phyloP scores from a whole-genome alignment of 2,797 vertebrate species.

The Ciconia nigra region DNA sequence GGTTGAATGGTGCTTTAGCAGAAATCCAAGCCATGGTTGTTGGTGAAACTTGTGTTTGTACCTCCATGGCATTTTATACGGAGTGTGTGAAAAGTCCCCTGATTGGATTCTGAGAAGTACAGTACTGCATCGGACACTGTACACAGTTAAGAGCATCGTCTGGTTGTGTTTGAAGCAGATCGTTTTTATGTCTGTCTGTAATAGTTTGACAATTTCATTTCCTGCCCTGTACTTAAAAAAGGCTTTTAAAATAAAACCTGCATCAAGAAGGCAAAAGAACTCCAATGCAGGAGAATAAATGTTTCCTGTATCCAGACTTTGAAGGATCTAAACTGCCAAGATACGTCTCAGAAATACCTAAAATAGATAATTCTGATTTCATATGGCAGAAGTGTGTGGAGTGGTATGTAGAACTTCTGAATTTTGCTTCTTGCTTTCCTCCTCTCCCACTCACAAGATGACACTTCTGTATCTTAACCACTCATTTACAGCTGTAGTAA shows the following conservation, averaged over 20 bases:
- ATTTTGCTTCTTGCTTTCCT: slow-evolving; percentile 47
- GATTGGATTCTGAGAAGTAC: neutral
- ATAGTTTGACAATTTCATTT: slow-evolving; percentile 6
- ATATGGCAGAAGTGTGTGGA: slow-evolving; percentile 34
- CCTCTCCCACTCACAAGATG: slow-evolving; percentile 46
- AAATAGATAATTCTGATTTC: slow-evolving; percentile 15
- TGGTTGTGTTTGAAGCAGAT: neutral
- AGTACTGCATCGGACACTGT: fast-evolving
- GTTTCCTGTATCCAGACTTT: slow-evolving; percentile 28
- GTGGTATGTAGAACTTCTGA: slow-evolving; percentile 13
- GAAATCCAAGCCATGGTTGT: neutral
- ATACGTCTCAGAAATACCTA: slow-evolving; percentile 2
- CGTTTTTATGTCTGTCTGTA: neutral
- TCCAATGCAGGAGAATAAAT: neutral
- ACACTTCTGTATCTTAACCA: slow-evolving; percentile 16
- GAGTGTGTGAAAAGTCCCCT: neutral
- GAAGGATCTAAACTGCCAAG: slow-evolving; percentile 17
- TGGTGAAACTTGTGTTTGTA: neutral
- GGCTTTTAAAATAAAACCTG: slow-evolving; percentile 28
- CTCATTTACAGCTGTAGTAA: slow-evolving; percentile 53
- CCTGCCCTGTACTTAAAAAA: slow-evolving; percentile 2
- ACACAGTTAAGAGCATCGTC: neutral
- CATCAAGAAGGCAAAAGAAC: neutral
- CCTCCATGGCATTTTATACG: fast-evolving
- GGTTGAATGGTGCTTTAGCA: neutral